A percentile compares a stretch with the other conserved stretches of the same genome.
These are phyloP conservation scores for Rhineura floridana DNA, from an alignment of 2,113 vertebrate genomes.

Conservation along the genomic window DNA sequence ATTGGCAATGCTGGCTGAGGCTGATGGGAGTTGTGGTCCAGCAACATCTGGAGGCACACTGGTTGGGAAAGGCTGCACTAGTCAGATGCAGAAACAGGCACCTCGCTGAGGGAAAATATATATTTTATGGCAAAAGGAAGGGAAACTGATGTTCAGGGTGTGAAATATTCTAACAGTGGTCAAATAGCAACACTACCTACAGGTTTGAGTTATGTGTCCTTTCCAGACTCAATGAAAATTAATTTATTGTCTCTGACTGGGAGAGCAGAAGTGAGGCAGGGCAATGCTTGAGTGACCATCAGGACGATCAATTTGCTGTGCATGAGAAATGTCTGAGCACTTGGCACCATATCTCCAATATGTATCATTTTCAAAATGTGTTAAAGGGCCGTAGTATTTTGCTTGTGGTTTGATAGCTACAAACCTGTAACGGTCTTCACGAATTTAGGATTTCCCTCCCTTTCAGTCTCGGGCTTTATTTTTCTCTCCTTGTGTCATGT, in stretches of 20 bases:
- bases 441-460: neutral
- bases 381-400: neutral
- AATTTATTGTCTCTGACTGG: neutral
- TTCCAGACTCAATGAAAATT: constrained; percentile 38
- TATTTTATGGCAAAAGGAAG: neutral
- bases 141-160: neutral
- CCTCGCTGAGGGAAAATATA: neutral
- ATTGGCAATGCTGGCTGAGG: too few species aligned
- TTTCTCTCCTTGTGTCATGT: too few species aligned
- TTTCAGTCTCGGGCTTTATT: too few species aligned
- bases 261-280: neutral
- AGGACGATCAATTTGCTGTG: neutral
- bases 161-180: neutral
- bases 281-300: neutral
- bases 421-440: neutral
- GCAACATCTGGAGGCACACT: too few species aligned
- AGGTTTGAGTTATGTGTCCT: constrained; percentile 10
- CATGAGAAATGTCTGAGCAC: neutral
- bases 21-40: too few species aligned
- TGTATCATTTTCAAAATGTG: neutral
- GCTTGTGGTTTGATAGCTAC: neutral
- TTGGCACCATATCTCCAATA: fast-evolving
- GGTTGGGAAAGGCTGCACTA: too few species aligned
- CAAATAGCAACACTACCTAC: neutral
- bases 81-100: constrained; percentile 20